A percentile compares a stretch with the other conserved stretches of the same genome.
These are phyloP conservation scores for Onychorhynchus coronatus DNA, from an alignment of 2,113 vertebrate genomes.

Conservation along the genomic window DNA sequence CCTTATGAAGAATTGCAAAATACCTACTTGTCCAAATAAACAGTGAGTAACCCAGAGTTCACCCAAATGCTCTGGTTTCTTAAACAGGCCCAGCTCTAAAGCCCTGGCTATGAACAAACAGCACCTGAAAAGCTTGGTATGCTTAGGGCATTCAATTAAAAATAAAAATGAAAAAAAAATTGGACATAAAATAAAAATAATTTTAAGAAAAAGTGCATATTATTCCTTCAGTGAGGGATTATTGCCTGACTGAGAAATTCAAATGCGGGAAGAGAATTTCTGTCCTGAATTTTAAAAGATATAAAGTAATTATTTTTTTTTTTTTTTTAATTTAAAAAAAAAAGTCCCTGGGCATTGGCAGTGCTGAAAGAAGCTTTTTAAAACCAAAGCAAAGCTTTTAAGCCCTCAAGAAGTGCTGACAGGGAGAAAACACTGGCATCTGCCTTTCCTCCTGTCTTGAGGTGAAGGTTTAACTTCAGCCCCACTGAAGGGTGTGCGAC, in stretches of 20 bases:
- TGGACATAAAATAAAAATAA: neutral
- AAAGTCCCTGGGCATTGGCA: neutral
- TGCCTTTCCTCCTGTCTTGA: neutral
- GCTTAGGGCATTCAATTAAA: neutral
- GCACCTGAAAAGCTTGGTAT: neutral
- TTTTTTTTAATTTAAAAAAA: neutral
- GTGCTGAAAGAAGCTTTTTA: neutral
- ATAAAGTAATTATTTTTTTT: neutral
- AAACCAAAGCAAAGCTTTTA: neutral
- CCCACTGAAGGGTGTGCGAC: rapidly evolving
- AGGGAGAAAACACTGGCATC: neutral
- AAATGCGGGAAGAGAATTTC: neutral
- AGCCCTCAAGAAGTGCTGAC: neutral
- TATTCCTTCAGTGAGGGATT: neutral
- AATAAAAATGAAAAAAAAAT: neutral
- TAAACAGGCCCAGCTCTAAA: neutral
- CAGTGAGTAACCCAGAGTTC: neutral
- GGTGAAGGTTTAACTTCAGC: neutral
- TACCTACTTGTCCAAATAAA: neutral
- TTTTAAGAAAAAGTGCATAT: neutral
- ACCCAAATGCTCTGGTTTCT: neutral
- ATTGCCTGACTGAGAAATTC: neutral
- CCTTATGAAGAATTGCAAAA: neutral
- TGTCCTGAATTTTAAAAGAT: neutral
- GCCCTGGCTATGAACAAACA: neutral